phyloP scores from a whole-genome alignment of 2,113 vertebrate genomes.

The Cricetomys ansorgei region DNA sequence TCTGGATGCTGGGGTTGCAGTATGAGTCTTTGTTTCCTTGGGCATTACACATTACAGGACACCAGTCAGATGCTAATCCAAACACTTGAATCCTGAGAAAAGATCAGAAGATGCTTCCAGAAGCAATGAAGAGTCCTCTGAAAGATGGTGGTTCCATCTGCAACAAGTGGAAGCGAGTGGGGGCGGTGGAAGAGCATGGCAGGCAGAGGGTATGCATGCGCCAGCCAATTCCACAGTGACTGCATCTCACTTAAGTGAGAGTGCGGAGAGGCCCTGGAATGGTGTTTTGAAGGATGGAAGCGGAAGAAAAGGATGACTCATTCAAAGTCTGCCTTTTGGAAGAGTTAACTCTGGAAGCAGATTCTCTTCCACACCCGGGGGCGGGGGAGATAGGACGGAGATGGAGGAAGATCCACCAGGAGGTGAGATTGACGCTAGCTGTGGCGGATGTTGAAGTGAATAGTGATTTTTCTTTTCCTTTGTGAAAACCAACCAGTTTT shows the following conservation, averaged over 20 bases:
- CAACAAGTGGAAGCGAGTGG: background rate
- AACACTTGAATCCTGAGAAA: background rate
- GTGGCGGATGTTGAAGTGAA: background rate
- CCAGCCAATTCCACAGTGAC: background rate
- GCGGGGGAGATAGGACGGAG: background rate
- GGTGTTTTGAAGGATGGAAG: background rate
- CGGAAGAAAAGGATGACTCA: background rate
- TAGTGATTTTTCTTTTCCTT: background rate
- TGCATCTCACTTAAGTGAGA: background rate
- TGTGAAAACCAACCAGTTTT: background rate
- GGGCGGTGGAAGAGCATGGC: rapidly evolving
- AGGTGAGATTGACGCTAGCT: background rate
- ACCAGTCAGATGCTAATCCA: background rate
- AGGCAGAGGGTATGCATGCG: background rate
- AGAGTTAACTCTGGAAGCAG: background rate
- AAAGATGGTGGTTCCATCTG: no score
- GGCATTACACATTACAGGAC: background rate
- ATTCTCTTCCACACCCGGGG: background rate
- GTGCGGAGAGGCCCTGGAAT: background rate
- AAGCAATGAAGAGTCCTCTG: background rate
- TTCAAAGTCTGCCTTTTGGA: background rate
- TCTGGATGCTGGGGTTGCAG: background rate
- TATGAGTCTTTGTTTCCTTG: background rate
- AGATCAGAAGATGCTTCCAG: background rate
- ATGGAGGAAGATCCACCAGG: background rate